phyloP scores from a whole-genome alignment of 2,797 vertebrate species.

The Odontamblyopus lacepedii region DNA sequence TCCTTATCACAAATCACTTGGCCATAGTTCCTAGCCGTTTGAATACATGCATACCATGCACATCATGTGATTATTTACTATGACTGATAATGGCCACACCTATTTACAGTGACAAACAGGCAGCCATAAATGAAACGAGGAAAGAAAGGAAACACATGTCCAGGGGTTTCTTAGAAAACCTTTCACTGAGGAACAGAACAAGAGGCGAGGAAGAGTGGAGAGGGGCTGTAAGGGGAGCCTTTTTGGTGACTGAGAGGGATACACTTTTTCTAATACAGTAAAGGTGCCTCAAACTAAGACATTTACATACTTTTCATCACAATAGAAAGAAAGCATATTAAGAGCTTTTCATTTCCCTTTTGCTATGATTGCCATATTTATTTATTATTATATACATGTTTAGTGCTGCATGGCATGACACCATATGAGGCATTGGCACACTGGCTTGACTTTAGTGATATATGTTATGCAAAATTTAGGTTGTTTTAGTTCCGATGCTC shows the following conservation, averaged over 20 bases:
- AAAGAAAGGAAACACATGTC: slow-evolving; percentile 54
- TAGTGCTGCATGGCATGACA: background rate
- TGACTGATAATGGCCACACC: slow-evolving; percentile 24
- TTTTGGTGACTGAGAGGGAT: slow-evolving; percentile 1
- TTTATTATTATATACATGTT: background rate
- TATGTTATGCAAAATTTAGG: too few relatives aligned
- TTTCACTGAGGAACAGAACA: slow-evolving; percentile 35
- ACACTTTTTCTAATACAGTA: background rate
- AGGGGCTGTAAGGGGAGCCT: slow-evolving; percentile 4
- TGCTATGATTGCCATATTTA: background rate
- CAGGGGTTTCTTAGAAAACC: slow-evolving; percentile 64
- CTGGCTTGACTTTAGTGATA: background rate
- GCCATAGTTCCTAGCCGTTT: slow-evolving; percentile 13
- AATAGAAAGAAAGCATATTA: background rate
- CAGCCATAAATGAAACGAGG: slow-evolving; percentile 27
- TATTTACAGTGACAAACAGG: slow-evolving; percentile 12
- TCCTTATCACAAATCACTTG: slow-evolving; percentile 2
- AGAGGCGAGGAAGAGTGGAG: background rate
- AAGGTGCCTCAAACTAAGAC: background rate
- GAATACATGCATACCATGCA: slow-evolving; percentile 10
- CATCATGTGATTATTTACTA: slow-evolving; percentile 34
- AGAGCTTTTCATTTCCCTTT: background rate
- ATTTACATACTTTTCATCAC: background rate
- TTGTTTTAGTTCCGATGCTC: background rate
- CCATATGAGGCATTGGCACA: background rate